These are phyloP conservation scores for Pogonus chalceus DNA, from an alignment of 1,140 invertebrate genomes.

Conservation along the genomic window DNA sequence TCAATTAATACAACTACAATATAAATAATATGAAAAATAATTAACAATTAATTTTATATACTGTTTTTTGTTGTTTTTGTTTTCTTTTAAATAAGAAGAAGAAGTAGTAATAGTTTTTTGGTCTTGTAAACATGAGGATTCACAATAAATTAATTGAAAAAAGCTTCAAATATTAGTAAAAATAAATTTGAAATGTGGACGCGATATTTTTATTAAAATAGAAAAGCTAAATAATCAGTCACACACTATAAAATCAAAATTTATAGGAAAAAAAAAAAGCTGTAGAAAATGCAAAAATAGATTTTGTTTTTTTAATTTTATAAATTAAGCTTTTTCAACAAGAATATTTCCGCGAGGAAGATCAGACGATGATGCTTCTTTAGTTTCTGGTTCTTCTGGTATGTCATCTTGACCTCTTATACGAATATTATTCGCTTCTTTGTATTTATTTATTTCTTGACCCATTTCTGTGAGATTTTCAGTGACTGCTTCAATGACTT, in stretches of 20 bases:
- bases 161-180: no score
- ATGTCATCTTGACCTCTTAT: constrained; percentile 55
- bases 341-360: constrained; percentile 32
- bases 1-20: no score
- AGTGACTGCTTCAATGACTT: constrained; percentile 65
- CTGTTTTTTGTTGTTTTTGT: no score
- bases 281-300: background rate
- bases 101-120: no score
- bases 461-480: constrained; percentile 80
- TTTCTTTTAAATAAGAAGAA: no score
- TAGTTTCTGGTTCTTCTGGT: constrained; percentile 34
- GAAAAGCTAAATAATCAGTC: no score
- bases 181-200: no score
- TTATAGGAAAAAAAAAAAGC: background rate
- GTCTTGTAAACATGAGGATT: no score
- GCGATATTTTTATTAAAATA: no score
- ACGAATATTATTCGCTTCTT: constrained; percentile 81
- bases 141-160: no score
- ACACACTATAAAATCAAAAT: background rate
- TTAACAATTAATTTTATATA: no score
- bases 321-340: constrained; percentile 15
- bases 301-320: background rate
- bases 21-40: no score
- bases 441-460: constrained; percentile 85
- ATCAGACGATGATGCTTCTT: constrained; percentile 17